Percentiles rank a stretch among this genome's conserved stretches.
These are phyloP conservation scores for Trichogramma evanescens DNA, from an alignment of 2,888 invertebrate genomes.

Conservation along the genomic window DNA sequence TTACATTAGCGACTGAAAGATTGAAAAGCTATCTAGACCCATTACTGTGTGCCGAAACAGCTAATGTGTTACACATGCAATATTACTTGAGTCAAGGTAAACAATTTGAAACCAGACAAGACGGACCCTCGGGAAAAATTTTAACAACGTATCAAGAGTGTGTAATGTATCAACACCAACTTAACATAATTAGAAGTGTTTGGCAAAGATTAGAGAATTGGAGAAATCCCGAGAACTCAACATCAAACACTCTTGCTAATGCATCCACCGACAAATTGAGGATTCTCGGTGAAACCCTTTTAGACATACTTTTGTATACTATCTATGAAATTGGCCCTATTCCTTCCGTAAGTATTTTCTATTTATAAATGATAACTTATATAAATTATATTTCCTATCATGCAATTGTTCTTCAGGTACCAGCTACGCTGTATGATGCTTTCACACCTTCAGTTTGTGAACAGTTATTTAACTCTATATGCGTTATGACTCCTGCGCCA, in stretches of 20 bases:
- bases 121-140: slow-evolving; percentile 56
- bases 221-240: slow-evolving; percentile 40
- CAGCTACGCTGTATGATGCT: slow-evolving; percentile 41
- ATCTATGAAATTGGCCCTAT: slow-evolving; percentile 56
- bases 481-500: slow-evolving; percentile 68
- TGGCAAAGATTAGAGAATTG: slow-evolving; percentile 65
- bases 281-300: slow-evolving; percentile 71
- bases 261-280: slow-evolving; percentile 79
- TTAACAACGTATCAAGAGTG: slow-evolving; percentile 64
- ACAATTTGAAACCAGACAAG: slow-evolving; percentile 52
- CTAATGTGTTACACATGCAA: slow-evolving; percentile 76
- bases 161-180: slow-evolving; percentile 79
- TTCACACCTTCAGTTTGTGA: slow-evolving; percentile 52
- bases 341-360: slow-evolving; percentile 37
- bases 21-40: slow-evolving; percentile 73
- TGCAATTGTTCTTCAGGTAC: slow-evolving; percentile 34
- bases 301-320: slow-evolving; percentile 72
- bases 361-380: slow-evolving; percentile 1
- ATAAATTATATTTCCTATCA: slow-evolving; percentile 1
- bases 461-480: slow-evolving; percentile 63
- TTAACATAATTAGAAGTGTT: slow-evolving; percentile 75
- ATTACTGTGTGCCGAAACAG: slow-evolving; percentile 69
- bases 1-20: slow-evolving; percentile 76
- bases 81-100: slow-evolving; percentile 62
- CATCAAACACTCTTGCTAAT: slow-evolving; percentile 51